Conservation (phyloP, 1,140 invertebrate genomes). For the Portunus trituberculatus region DNA sequence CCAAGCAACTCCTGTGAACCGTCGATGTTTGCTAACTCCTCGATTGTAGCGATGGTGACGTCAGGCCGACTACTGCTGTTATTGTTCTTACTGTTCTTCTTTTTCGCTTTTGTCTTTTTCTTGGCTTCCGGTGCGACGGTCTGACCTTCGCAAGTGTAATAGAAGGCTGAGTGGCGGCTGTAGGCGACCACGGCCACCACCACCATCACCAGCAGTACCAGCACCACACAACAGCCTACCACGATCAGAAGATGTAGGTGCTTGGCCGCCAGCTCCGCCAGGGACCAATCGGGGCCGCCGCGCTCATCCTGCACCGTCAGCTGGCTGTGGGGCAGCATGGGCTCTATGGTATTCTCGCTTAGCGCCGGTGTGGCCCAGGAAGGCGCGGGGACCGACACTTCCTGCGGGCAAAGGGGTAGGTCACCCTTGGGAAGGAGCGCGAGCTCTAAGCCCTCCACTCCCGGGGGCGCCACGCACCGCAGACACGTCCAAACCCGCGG, state of each 20-base stretch:
- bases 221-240: constrained; percentile 79
- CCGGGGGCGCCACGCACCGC: constrained; percentile 74
- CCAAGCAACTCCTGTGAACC: constrained; percentile 73
- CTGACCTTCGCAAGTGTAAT: constrained; percentile 88
- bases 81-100: constrained; percentile 73
- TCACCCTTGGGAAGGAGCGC: constrained; percentile 80
- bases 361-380: constrained; percentile 46
- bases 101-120: neutral
- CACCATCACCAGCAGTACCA: constrained; percentile 79
- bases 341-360: constrained; percentile 32
- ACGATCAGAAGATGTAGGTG: constrained; percentile 78
- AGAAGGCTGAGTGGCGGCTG: constrained; percentile 85
- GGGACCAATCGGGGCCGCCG: constrained; percentile 54
- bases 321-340: constrained; percentile 61
- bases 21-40: constrained; percentile 80
- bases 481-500: constrained; percentile 77
- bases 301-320: constrained; percentile 50
- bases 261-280: constrained; percentile 56
- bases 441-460: constrained; percentile 74
- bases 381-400: constrained; percentile 52
- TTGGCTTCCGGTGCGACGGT: constrained; percentile 75
- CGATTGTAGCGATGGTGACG: constrained; percentile 80
- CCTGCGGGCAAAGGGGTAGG: constrained; percentile 62
- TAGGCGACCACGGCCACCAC: constrained; percentile 80
- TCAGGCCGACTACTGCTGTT: constrained; percentile 76